Base-by-base conservation (phyloP, 2,113 vertebrate species). In the Muntiacus reevesi region DNA sequence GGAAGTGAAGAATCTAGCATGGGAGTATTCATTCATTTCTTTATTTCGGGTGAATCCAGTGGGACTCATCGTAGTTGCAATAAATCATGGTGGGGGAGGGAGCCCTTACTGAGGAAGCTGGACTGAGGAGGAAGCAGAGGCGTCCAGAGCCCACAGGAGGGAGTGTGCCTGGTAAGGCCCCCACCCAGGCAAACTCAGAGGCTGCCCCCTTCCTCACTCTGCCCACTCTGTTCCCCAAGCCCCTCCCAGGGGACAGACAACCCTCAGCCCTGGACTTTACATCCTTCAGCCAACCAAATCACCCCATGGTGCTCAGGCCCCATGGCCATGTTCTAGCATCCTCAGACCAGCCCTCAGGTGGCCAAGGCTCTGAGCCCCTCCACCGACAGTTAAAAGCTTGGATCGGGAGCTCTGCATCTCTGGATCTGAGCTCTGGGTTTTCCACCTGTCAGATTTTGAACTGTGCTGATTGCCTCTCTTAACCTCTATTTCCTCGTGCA, bases 371-470 rank as follows among this genome's bases (percentile, higher is more conserved):
- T 52, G n/a, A 71, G 45, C 11, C 36, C 47, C 33, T 52, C 2
- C 4, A 19, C 7, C 28, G 7, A 33, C 47, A 43, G 3, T 59
- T 83, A 50, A 87, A 67, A 55, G 13, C 28, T 87, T 30, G 4
- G 6, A 23, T 71, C 6, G 2, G 25, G 14, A 64, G 1, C 4
- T 9, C 3, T 6, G 28, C 0, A 1, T 14, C 47, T 36, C 7
- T 50, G 5, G 40, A 11, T 8, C 47, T 27, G 85, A 57, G 7
- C 27, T 64, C 71, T 47, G 28, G 4, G 45, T 74, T 67, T 82
- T 78, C 54, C 0, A 23, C 13, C 30, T 71, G 59, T 64, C 50
- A 50, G 54, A 14, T 47, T 91, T 54, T 78, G 36, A 57, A n/a
- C 21, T 0, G 6, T 2, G 71, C 50, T 27, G 7, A 54, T 64